These are phyloP conservation scores for Caenorhabditis tropicalis DNA, from an alignment of 1,140 invertebrate species.

Conservation along the genomic window DNA sequence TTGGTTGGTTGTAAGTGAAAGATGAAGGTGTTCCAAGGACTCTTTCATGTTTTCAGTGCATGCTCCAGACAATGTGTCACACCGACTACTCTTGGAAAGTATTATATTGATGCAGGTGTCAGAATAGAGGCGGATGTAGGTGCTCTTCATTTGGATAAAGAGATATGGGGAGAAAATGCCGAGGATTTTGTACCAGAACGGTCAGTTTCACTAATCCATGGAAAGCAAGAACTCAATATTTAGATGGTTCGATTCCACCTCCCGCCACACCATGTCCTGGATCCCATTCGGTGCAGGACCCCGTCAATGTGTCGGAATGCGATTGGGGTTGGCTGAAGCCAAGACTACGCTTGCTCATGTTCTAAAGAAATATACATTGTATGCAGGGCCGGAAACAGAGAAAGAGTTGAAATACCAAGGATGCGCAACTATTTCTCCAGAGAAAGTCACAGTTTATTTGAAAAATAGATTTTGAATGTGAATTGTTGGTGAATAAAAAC, in stretches of 20 bases:
- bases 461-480: background rate
- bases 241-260: conserved; percentile 33
- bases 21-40: too few species aligned
- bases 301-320: conserved; percentile 68
- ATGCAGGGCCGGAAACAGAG: conserved; percentile 53
- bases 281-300: conserved; percentile 69
- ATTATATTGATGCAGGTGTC: conserved; percentile 71
- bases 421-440: background rate
- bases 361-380: conserved; percentile 62
- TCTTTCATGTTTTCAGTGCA: conserved; percentile 59
- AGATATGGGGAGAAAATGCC: conserved; percentile 68
- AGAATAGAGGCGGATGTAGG: conserved; percentile 71
- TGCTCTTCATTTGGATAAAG: conserved; percentile 71
- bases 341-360: conserved; percentile 66
- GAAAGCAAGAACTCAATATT: background rate
- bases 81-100: conserved; percentile 62
- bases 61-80: conserved; percentile 65
- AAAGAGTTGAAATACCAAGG: background rate
- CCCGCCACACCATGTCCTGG: conserved; percentile 46
- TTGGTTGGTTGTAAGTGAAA: conserved; percentile 59
- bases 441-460: background rate
- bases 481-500: background rate
- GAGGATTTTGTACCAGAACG: conserved; percentile 58
- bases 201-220: background rate
- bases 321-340: conserved; percentile 66